Evolutionary conservation across 2,888 invertebrate genomes (phyloP), one percentile per base, ranked within the genome.

Genomic region (Caenorhabditis sp.): DNA sequence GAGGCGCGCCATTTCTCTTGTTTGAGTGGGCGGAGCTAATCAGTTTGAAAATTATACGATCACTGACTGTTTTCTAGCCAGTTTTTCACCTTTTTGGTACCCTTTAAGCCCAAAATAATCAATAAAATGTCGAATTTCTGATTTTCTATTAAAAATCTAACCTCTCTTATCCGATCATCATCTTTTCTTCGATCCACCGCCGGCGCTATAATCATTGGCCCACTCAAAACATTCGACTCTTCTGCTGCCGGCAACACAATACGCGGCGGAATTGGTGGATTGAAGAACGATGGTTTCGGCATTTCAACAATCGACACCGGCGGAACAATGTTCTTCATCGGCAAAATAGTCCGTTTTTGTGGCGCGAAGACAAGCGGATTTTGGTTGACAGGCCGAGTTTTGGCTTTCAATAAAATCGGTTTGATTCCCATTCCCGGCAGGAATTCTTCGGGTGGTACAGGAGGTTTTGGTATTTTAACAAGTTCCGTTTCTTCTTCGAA

Each of bases 241-340:
- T 10, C 2, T 23, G 8, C 50, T 10, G 14, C 12, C 5, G 50
- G 17, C 4, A 50, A 17, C 4, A 50, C 5, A 50, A 3, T 54
- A 53, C 54, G 61, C 36, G 14, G 65, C 57, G 26, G n/a, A n/a
- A n/a, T 49, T 4, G 49, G 49, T 21, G 26, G 54, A 54, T 31
- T 31, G 51, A 65, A 67, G 24, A 64, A 72, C 5, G 72, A 68
- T 6, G 59, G 61, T 23, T 62, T 64, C 2, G 72, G 68, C 2
- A 67, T 24, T 19, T 72, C 64, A 17, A 68, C 72, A 64, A 68
- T 59, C 14, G 61, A 51, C 21, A 66, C 63, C 0, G 71, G 71
- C 19, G 72, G 72, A 5, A 61, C 19, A 23, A 0, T 58, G 17
- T 37, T 64, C 3, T 53, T 24, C 12, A 62, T 2, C 8, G 72